These are phyloP conservation scores for Chrysocyon brachyurus DNA, from an alignment of 2,797 vertebrate genomes.

Conservation along the genomic window DNA sequence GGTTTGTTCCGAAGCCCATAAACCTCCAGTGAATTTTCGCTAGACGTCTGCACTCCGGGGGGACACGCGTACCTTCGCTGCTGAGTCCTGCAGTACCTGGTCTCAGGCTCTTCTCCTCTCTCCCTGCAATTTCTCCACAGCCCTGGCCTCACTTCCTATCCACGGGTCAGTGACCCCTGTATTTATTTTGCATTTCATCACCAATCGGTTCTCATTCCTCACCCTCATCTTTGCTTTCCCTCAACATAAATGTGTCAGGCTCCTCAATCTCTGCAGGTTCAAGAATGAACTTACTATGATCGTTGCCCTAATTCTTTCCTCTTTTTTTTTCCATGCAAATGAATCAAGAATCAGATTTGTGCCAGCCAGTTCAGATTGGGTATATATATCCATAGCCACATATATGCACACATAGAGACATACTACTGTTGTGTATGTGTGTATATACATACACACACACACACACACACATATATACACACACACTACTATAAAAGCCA, in stretches of 20 bases:
- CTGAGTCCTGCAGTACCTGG: neutral
- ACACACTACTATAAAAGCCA: neutral
- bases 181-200: neutral
- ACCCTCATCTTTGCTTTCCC: neutral
- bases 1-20: neutral
- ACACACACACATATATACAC: neutral
- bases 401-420: neutral
- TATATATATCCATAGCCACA: neutral
- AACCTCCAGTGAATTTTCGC: neutral
- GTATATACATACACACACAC: neutral
- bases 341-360: neutral
- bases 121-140: neutral
- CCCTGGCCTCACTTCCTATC: neutral
- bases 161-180: neutral
- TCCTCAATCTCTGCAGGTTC: neutral
- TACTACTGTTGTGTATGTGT: neutral
- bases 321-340: neutral
- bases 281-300: neutral
- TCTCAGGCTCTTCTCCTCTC: neutral
- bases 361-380: neutral
- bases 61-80: fast-evolving
- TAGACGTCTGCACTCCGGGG: too few species aligned
- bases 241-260: neutral
- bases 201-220: neutral
- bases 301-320: neutral